A percentile compares a stretch with the other conserved stretches of the same genome.
phyloP scores from a whole-genome alignment of 2,113 vertebrate species.

The Microcebus griseorufus region DNA sequence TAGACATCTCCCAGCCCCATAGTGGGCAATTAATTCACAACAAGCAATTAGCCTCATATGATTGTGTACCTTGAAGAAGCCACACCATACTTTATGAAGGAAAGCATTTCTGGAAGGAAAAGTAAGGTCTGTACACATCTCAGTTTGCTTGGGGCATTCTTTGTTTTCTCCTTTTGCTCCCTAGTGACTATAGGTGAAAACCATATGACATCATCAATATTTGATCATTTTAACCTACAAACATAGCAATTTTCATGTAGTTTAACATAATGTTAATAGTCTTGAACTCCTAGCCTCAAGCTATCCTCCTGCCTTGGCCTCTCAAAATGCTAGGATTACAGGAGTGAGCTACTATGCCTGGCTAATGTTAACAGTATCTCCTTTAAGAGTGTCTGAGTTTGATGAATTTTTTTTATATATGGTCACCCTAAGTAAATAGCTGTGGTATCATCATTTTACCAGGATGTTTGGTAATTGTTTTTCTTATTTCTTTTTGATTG shows the following conservation, averaged over 20 bases:
- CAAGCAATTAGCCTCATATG: background rate
- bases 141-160: background rate
- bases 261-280: background rate
- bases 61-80: background rate
- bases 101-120: background rate
- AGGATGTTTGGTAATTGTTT: background rate
- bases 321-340: no score
- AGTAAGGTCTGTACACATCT: background rate
- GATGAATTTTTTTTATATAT: background rate
- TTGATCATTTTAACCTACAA: background rate
- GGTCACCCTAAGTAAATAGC: background rate
- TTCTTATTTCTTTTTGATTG: conserved; percentile 17
- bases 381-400: background rate
- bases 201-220: background rate
- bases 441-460: background rate
- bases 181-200: background rate
- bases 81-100: background rate
- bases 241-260: background rate
- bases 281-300: no score
- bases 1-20: background rate
- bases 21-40: background rate
- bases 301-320: no score
- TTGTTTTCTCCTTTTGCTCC: background rate
- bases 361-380: background rate
- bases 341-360: no score